Percentiles rank a stretch among this genome's conserved stretches.
Conservation (phyloP, 2,888 invertebrate species). For the Gnatocerus cornutus region DNA sequence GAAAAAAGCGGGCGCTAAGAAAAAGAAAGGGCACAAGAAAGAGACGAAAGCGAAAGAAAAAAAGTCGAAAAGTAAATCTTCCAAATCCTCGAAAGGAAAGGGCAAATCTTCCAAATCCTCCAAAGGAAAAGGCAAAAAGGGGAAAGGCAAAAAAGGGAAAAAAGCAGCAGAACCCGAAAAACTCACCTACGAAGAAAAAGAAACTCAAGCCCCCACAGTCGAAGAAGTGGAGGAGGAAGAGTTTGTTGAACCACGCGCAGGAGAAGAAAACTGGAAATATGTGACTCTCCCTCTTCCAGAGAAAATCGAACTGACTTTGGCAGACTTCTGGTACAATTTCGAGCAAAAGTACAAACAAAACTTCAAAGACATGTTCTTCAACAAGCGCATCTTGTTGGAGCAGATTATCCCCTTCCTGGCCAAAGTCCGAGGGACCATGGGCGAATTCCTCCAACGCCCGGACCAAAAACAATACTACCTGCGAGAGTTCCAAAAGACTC, state of each 20-base stretch:
- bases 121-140: constrained; percentile 44
- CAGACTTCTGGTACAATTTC: constrained; percentile 70
- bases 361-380: constrained; percentile 74
- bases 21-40: constrained; percentile 43
- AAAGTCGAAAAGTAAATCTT: too few species aligned
- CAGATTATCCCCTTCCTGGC: constrained; percentile 75
- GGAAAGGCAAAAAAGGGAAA: constrained; percentile 34
- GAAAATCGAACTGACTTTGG: constrained; percentile 63
- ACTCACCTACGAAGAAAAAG: constrained; percentile 62
- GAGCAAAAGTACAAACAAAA: constrained; percentile 72
- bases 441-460: constrained; percentile 73
- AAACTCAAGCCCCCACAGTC: constrained; percentile 63
- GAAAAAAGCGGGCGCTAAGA: constrained; percentile 44
- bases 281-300: constrained; percentile 63
- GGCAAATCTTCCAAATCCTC: constrained; percentile 31
- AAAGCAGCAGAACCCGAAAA: constrained; percentile 34
- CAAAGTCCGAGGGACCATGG: constrained; percentile 74
- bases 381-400: constrained; percentile 74
- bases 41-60: constrained; percentile 44
- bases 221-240: constrained; percentile 56
- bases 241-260: constrained; percentile 58
- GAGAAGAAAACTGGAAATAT: constrained; percentile 68
- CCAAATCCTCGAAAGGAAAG: constrained; percentile 37
- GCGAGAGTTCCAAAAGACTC: constrained; percentile 74
- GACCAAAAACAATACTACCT: constrained; percentile 76